Conservation (phyloP, 2,888 invertebrate genomes). For the Dendrolimus pini region DNA sequence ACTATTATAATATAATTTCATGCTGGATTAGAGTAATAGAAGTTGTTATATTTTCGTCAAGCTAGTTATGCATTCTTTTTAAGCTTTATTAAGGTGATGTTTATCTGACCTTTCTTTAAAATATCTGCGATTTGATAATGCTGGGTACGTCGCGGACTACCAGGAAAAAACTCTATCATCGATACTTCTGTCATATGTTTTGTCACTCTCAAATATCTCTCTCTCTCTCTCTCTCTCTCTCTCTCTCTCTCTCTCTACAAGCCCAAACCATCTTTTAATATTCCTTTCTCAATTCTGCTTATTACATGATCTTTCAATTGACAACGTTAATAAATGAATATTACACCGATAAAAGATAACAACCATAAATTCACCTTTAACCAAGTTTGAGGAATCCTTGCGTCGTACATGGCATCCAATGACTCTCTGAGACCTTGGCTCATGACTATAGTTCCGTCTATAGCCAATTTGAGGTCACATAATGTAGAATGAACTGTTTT, state of each 20-base stretch:
- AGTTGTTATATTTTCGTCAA: no score
- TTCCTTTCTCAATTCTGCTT: background rate
- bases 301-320: background rate
- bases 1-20: no score
- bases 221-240: background rate
- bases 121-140: background rate
- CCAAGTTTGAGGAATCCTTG: conserved; percentile 94
- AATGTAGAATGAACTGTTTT: conserved; percentile 86
- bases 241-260: background rate
- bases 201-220: background rate
- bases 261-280: background rate
- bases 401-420: conserved; percentile 97
- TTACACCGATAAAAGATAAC: background rate
- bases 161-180: background rate
- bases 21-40: no score
- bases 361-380: conserved; percentile 78
- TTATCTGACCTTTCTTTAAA: background rate
- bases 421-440: conserved; percentile 92
- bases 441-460: conserved; percentile 98
- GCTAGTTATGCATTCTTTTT: no score
- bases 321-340: background rate
- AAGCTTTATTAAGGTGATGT: background rate
- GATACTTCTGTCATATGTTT: background rate
- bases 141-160: background rate
- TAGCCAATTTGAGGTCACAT: conserved; percentile 93